Evolutionary conservation across 1,140 invertebrate genomes (phyloP), one percentile per base, ranked within the genome.

Genomic region (Ruditapes philippinarum): DNA sequence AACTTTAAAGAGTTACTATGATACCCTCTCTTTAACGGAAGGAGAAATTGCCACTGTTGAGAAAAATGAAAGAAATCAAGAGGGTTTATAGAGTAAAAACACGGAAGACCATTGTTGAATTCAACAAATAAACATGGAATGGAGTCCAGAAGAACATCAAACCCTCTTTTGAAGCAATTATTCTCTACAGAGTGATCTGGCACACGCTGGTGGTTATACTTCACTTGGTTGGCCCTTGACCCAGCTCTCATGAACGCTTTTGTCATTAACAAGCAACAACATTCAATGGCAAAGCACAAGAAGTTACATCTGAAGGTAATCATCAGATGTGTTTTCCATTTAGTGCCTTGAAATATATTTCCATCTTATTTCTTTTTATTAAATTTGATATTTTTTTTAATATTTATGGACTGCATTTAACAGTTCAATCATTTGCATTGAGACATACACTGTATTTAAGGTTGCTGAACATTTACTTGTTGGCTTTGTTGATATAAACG

Each of bases 181-280:
- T n/a, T n/a, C n/a, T n/a, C n/a, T n/a, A n/a, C n/a, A n/a, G 19
- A 49, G 45, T 11, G 45, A 49, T 49, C 45, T 49, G 7, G 45
- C 45, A 49, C 45, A 49, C 45, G 45, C 9, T 49, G 19, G 45
- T 49, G 19, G 45, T 11, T 19, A 49, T 49, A 65, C 60, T 65
- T 65, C 60, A n/a, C 60, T 65, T 65, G 60, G 60, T 65, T 65
- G 9, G 60, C 60, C 60, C 60, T 65, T 33, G 60, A 65, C 60
- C 60, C n/a, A 65, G 60, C 60, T 65, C 60, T 65, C 60, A 65
- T 65, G 9, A n/a, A 65, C 60, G 60, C 60, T 33, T 65, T 65
- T 33, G 60, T 65, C 60, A 65, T 65, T 65, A 12, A 65, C 60
- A 65, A 65, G 60, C 60, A 65, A 9, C 60, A 65, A 65, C 60